Conservation (phyloP, 2,113 vertebrate genomes). For the Platysteira castanea region DNA sequence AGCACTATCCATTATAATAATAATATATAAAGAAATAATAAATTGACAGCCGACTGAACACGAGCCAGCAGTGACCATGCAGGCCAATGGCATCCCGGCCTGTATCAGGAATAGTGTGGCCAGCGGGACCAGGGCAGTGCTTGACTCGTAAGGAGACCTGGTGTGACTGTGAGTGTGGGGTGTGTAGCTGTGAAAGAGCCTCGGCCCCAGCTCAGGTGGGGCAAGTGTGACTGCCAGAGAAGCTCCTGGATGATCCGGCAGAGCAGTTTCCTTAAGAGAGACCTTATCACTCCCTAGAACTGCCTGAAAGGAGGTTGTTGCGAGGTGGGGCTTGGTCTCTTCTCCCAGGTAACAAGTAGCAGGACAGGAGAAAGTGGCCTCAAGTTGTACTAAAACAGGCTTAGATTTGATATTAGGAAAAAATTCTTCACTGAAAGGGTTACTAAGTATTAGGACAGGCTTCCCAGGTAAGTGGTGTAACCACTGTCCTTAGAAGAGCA, state of each 20-base stretch:
- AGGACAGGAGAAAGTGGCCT: background rate
- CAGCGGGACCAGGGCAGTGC: background rate
- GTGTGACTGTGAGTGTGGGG: too few relatives aligned
- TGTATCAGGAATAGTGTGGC: background rate
- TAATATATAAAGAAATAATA: background rate
- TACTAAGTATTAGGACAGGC: background rate
- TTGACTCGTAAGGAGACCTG: background rate
- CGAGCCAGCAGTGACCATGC: background rate
- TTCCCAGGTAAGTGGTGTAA: background rate
- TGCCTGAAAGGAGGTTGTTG: background rate
- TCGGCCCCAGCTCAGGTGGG: background rate
- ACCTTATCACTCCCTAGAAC: background rate
- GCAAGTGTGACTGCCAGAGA: too few relatives aligned
- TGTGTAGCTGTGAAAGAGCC: background rate
- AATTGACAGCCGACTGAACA: background rate
- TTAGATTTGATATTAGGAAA: background rate
- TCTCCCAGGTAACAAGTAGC: background rate
- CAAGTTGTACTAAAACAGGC: too few relatives aligned
- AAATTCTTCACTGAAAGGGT: background rate
- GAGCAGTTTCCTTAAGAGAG: background rate
- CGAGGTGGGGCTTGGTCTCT: accelerated
- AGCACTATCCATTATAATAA: too few relatives aligned
- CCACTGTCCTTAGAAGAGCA: background rate
- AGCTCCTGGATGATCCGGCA: accelerated
- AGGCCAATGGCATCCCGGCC: background rate